Evolutionary conservation across 2,888 invertebrate genomes (phyloP), one percentile per base, ranked within the genome.

Genomic region (Labia minor): DNA sequence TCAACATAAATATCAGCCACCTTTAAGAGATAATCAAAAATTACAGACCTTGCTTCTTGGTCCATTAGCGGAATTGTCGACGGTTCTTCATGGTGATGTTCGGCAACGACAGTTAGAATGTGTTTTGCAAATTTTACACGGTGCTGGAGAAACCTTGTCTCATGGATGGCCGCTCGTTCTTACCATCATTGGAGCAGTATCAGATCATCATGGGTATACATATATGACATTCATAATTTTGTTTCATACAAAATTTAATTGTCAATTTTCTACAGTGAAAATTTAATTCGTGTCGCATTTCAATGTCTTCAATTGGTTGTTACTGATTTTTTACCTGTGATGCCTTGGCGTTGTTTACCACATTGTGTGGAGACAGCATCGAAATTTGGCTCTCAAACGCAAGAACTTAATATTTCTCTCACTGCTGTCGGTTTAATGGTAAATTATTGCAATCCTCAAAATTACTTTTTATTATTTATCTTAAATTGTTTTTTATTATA

Each of bases 361-460:
- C 83, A 90, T 64, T 95, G 91, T 76, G 89, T 96, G 18, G 91
- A 92, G 71, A 93, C 95, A 0, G 95, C 96, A 2, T 92, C 95
- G 0, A 93, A 92, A 76, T 99, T 97, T 81, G 97, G 97, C 19
- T 88, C 90, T 16, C 99, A 99, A 81, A 92, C 91, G 61, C 92
- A 93, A 77, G 97, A 99, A 78, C 82, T 98, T 66, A 99, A 99
- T 79, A 96, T 98, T 75, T 95, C 95, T 21, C 83, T 99, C 61
- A 97, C 97, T 3, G 96, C 98, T 61, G 92, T 99, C 65, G 97
- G 97, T 18, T 82, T 96, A 65, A 90, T 97, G 92, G 95, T 95
- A 77, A 77, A 19, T 14, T 21, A n/a, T n/a, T n/a, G n/a, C n/a
- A n/a, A n/a, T n/a, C n/a, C n/a, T n/a, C n/a, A n/a, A n/a, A n/a